Evolutionary conservation across 2,888 invertebrate genomes (phyloP), one percentile per base, ranked within the genome.

Genomic region (Lasioglossum malachurum): DNA sequence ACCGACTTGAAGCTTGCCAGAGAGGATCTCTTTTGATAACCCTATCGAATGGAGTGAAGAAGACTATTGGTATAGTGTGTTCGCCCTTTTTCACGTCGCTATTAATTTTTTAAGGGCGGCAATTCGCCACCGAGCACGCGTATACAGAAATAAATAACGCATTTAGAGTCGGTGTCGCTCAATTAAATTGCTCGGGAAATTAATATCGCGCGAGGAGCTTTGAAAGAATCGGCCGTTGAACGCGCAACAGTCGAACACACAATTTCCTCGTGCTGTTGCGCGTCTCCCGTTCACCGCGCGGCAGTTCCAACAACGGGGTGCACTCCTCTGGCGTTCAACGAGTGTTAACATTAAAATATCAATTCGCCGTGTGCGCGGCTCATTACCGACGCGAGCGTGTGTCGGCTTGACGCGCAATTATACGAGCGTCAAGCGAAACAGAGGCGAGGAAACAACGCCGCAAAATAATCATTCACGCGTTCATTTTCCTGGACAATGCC

Each of bases 341-440:
- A 84, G 75, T 38, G 78, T 41, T 57, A 10, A 41, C 46, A 35
- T 71, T 76, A 35, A 84, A 80, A 74, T 86, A 80, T 74, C 73
- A 84, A 86, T 84, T 83, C 80, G 80, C 76, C 74, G 46, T 74
- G 46, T 69, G 85, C 76, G 75, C 80, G 78, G 38, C 41, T 69
- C 79, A 80, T 86, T 84, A 77, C 38, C 44, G 27, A 16, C 53
- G 41, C 41, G 74, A 80, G 46, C 38, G 57, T 73, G 77, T n/a
- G 46, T 38, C 76, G 53, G 46, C 60, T 57, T 64, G 78, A 71
- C 78, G 73, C 27, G 78, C 82, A 82, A 84, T 84, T 84, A 78
- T 75, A 49, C 41, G 44, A 35, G 46, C 78, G 78, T 46, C 64
- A 60, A 31, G 38, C 67, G 82, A 23, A 69, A 35, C 67, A 35